Percentiles rank a stretch among this genome's conserved stretches.
phyloP scores from a whole-genome alignment of 2,888 invertebrate genomes.

The Buathra laborator region DNA sequence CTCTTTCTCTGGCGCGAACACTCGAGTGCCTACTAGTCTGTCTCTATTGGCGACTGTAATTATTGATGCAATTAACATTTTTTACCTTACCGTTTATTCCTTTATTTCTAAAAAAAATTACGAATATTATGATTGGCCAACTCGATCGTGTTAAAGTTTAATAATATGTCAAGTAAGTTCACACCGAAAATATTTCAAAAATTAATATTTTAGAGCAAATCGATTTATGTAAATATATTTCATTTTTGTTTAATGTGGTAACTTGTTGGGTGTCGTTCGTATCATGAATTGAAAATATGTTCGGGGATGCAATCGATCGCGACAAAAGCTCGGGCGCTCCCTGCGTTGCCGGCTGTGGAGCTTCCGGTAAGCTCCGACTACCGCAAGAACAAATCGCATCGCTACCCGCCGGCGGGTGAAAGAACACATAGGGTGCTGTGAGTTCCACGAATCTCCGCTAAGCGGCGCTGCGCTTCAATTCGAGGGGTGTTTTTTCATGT shows the following conservation, averaged over 20 bases:
- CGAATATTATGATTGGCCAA: too few species aligned
- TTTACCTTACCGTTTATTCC: neutral
- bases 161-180: too few species aligned
- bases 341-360: slow-evolving; percentile 68
- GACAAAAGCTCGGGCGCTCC: slow-evolving; percentile 54
- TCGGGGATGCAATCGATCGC: slow-evolving; percentile 37
- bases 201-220: too few species aligned
- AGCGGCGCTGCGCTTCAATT: slow-evolving; percentile 76
- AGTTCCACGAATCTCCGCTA: slow-evolving; percentile 74
- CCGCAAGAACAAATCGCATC: slow-evolving; percentile 60
- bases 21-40: too few species aligned
- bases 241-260: too few species aligned
- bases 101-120: neutral
- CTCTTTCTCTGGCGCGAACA: too few species aligned
- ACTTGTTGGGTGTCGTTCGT: neutral
- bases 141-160: too few species aligned
- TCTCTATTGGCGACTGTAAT: neutral
- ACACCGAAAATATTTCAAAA: too few species aligned
- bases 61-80: neutral
- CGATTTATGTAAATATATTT: too few species aligned
- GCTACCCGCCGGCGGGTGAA: slow-evolving; percentile 74
- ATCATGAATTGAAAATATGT: neutral
- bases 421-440: slow-evolving; percentile 70
- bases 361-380: slow-evolving; percentile 59
- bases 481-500: slow-evolving; percentile 27